phyloP scores from a whole-genome alignment of 2,888 invertebrate genomes.

The Polymixis lichenea region DNA sequence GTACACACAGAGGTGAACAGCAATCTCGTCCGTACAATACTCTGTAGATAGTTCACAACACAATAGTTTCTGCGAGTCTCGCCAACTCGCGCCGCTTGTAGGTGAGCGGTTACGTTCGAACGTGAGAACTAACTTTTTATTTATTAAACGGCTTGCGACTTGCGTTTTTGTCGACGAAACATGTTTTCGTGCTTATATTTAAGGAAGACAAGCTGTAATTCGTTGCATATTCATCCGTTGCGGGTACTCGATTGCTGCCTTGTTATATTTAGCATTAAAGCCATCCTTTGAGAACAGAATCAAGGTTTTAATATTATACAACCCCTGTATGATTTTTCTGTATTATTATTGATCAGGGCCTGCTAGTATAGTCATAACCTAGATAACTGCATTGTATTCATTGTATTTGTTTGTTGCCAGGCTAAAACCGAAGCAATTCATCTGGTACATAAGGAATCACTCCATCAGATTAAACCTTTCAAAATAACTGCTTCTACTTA shows the following conservation, averaged over 20 bases:
- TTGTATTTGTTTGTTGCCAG: not conserved
- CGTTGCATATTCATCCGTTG: conserved; percentile 13
- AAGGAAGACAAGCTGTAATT: conserved; percentile 5
- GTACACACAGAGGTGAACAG: conserved; percentile 80
- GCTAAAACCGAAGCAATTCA: not conserved
- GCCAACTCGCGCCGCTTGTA: conserved; percentile 66
- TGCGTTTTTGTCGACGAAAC: conserved; percentile 30
- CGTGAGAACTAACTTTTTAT: conserved; percentile 63
- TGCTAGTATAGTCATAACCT: not conserved
- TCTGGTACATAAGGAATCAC: not conserved
- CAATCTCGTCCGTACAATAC: conserved; percentile 84
- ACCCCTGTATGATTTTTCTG: not conserved
- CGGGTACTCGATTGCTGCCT: not conserved
- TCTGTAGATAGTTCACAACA: conserved; percentile 73
- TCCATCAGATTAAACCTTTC: not conserved
- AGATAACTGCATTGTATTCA: not conserved
- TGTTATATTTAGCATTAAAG: conserved; percentile 12
- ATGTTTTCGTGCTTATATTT: conserved; percentile 22
- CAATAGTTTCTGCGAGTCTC: conserved; percentile 76
- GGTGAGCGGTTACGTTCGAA: conserved; percentile 62
- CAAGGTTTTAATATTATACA: not conserved
- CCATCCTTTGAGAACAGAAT: not conserved
- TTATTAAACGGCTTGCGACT: conserved; percentile 38
- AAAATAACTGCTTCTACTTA: not conserved
- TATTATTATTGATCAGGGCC: not conserved